Conservation (phyloP, 2,113 vertebrate genomes). For the Clarias macrocephalus region DNA sequence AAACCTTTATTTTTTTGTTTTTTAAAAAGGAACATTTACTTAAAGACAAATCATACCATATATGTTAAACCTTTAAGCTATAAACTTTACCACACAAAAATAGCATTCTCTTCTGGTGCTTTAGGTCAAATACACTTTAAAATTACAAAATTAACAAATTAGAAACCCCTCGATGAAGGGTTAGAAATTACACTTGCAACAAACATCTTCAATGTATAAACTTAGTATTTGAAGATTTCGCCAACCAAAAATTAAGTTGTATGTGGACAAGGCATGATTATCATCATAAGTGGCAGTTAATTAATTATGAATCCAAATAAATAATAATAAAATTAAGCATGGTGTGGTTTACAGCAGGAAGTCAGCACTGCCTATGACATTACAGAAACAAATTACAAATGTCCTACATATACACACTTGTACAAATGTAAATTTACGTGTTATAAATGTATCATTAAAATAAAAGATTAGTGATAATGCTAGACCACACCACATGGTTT, state of each 20-base stretch:
- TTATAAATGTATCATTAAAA: constrained; percentile 18
- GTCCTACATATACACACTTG: constrained; percentile 18
- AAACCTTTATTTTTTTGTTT: constrained; percentile 63
- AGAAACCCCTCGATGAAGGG: constrained; percentile 60
- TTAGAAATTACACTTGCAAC: constrained; percentile 64
- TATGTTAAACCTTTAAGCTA: constrained; percentile 66
- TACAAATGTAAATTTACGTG: constrained; percentile 12
- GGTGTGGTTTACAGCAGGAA: constrained; percentile 19
- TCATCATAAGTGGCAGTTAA: neutral
- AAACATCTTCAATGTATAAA: constrained; percentile 58
- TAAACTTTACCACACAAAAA: constrained; percentile 78
- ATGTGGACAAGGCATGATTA: constrained; percentile 12
- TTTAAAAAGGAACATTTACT: constrained; percentile 54
- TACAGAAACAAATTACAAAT: constrained; percentile 43
- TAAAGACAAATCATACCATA: constrained; percentile 61
- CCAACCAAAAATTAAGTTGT: constrained; percentile 16
- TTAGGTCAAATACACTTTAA: constrained; percentile 62
- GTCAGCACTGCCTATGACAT: neutral
- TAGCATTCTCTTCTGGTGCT: constrained; percentile 65
- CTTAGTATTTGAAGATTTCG: constrained; percentile 30
- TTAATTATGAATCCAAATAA: constrained; percentile 30
- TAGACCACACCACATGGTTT: neutral
- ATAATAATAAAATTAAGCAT: constrained; percentile 1
- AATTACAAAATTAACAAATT: constrained; percentile 59
- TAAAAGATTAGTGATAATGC: constrained; percentile 10